A percentile compares a stretch with the other conserved stretches of the same genome.
Conservation (phyloP, 2,888 invertebrate genomes). For the Noctua comes region DNA sequence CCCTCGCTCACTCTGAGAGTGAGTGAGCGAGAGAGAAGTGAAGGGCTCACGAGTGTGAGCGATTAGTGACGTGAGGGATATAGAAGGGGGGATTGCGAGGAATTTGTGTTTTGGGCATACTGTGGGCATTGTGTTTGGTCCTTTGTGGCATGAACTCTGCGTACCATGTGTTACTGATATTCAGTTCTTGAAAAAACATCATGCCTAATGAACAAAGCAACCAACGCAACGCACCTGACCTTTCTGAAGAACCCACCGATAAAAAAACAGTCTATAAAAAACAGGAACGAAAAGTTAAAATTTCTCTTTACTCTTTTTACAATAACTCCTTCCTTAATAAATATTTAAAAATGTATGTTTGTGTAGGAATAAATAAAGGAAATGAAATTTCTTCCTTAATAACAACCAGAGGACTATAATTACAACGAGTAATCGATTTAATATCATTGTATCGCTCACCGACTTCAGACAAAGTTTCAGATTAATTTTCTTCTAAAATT, state of each 20-base stretch:
- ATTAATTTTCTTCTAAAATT: conserved; percentile 45
- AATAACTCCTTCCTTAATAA: neutral
- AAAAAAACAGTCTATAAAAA: too few relatives aligned
- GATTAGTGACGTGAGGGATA: conserved; percentile 58
- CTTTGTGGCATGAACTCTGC: conserved; percentile 16
- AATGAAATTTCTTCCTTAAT: neutral
- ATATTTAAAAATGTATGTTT: too few relatives aligned
- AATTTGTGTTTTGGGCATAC: conserved; percentile 46
- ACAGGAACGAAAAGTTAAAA: neutral
- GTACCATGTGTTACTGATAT: neutral
- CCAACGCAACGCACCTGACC: too few relatives aligned
- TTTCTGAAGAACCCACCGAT: too few relatives aligned
- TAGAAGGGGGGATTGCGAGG: conserved; percentile 33
- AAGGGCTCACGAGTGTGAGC: conserved; percentile 59
- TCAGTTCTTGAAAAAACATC: neutral
- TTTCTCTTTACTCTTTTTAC: neutral
- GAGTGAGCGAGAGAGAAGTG: conserved; percentile 36
- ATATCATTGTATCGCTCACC: conserved; percentile 34
- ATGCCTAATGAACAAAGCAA: neutral
- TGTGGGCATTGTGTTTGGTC: conserved; percentile 34
- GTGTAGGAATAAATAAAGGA: too few relatives aligned
- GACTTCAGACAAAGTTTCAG: conserved; percentile 25
- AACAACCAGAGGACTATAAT: conserved; percentile 9
- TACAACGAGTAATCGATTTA: conserved; percentile 20
- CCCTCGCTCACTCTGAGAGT: conserved; percentile 41